These are phyloP conservation scores for Dolichomitus sp. DNA, from an alignment of 2,888 invertebrate species.

Conservation along the genomic window DNA sequence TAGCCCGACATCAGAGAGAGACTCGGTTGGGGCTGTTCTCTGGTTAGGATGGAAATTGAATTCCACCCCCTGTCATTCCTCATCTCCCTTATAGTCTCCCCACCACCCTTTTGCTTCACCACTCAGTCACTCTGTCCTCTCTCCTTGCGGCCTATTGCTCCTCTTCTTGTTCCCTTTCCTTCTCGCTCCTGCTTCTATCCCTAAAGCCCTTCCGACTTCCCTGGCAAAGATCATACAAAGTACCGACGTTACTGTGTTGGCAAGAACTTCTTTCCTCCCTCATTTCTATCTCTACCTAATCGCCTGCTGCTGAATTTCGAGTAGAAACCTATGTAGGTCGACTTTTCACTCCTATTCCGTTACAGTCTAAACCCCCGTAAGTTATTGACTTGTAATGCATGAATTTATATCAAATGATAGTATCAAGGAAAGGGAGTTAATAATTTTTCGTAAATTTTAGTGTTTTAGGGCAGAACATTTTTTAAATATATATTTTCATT, in stretches of 20 bases:
- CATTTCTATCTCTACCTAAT: slow-evolving; percentile 34
- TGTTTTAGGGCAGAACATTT: too few relatives aligned
- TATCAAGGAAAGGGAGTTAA: neutral
- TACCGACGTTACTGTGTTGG: slow-evolving; percentile 2
- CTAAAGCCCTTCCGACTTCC: slow-evolving; percentile 49
- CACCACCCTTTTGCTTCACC: slow-evolving; percentile 66
- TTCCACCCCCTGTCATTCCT: slow-evolving; percentile 76
- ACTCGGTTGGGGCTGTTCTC: slow-evolving; percentile 72
- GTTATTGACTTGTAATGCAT: neutral
- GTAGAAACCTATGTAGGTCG: slow-evolving; percentile 38
- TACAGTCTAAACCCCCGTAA: neutral
- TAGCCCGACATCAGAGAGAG: slow-evolving; percentile 60
- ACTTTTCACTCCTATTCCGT: neutral
- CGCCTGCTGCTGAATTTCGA: slow-evolving; percentile 31
- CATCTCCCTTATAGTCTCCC: slow-evolving; percentile 71
- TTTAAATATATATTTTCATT: too few relatives aligned
- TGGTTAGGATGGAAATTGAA: slow-evolving; percentile 80
- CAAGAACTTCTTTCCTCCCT: slow-evolving; percentile 5
- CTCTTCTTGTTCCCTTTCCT: slow-evolving; percentile 22
- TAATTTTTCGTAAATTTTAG: neutral
- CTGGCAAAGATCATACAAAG: slow-evolving; percentile 47
- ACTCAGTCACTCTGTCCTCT: slow-evolving; percentile 50
- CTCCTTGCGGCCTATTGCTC: slow-evolving; percentile 35
- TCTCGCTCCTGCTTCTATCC: slow-evolving; percentile 23
- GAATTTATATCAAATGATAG: neutral